These are phyloP conservation scores for Callosobruchus maculatus DNA, from an alignment of 2,888 invertebrate species.

Conservation along the genomic window DNA sequence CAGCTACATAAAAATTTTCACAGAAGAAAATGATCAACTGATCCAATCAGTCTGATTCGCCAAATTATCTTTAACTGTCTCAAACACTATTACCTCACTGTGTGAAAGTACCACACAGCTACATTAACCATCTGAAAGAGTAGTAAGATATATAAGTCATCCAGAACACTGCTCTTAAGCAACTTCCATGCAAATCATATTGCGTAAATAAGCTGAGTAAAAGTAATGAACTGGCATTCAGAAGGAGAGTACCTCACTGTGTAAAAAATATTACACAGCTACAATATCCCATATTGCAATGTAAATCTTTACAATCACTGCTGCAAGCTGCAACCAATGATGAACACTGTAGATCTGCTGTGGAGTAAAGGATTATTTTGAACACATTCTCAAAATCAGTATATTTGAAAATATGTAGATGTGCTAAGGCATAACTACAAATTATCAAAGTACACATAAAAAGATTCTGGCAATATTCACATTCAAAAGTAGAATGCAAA, in stretches of 20 bases:
- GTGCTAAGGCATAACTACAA: no score
- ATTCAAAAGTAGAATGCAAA: neutral
- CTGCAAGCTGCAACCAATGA: neutral
- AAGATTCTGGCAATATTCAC: neutral
- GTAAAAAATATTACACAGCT: slow-evolving; percentile 15
- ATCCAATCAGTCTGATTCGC: no score
- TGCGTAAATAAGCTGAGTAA: neutral
- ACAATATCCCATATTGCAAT: slow-evolving; percentile 9
- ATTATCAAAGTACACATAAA: no score
- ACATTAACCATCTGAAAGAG: neutral
- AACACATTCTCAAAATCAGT: neutral
- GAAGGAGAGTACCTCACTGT: slow-evolving; percentile 21
- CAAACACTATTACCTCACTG: slow-evolving; percentile 11
- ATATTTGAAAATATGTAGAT: no score
- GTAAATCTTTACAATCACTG: no score
- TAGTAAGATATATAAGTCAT: neutral
- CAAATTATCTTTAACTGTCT: no score
- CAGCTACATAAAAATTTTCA: neutral
- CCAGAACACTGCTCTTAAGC: neutral
- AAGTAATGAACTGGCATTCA: neutral
- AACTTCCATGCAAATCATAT: neutral
- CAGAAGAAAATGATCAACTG: no score
- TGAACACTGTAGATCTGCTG: neutral
- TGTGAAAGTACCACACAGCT: slow-evolving; percentile 11
- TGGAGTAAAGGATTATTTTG: neutral